These are phyloP conservation scores for Ophiothrix spiculata DNA, from an alignment of 35 echinoderm and acorn worm species.

Conservation along the genomic window DNA sequence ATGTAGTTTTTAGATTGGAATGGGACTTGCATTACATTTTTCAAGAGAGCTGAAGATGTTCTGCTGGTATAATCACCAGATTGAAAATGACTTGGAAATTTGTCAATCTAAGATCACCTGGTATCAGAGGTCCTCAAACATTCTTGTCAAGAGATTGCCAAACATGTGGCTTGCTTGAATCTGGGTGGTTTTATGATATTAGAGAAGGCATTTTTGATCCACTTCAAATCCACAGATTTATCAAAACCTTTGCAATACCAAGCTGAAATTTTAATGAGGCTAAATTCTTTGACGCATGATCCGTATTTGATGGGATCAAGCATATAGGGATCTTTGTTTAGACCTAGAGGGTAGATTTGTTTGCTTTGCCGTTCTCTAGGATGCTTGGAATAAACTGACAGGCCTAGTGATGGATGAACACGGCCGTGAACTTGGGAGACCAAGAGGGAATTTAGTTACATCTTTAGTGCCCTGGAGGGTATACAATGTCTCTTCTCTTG, in stretches of 20 bases:
- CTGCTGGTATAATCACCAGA: too few species aligned
- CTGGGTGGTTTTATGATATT: too few species aligned
- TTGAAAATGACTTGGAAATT: too few species aligned
- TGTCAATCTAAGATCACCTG: too few species aligned
- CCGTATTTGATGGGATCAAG: not conserved
- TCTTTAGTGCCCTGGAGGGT: not conserved
- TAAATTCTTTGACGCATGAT: not conserved
- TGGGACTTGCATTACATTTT: too few species aligned
- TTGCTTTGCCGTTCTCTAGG: not conserved
- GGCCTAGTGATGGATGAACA: not conserved
- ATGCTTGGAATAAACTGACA: not conserved
- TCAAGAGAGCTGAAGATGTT: too few species aligned
- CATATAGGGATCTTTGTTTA: not conserved
- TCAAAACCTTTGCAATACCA: not conserved
- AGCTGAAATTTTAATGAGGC: not conserved
- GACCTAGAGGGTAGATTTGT: not conserved
- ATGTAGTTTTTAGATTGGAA: too few species aligned
- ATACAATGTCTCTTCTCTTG: not conserved
- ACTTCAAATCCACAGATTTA: not conserved
- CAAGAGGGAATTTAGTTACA: not conserved
- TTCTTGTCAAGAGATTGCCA: too few species aligned
- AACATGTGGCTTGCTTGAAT: too few species aligned
- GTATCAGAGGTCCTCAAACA: too few species aligned
- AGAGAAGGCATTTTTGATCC: too few species aligned
- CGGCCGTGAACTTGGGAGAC: not conserved